phyloP scores from a whole-genome alignment of 2,888 invertebrate genomes.

The Tyria jacobaeae region DNA sequence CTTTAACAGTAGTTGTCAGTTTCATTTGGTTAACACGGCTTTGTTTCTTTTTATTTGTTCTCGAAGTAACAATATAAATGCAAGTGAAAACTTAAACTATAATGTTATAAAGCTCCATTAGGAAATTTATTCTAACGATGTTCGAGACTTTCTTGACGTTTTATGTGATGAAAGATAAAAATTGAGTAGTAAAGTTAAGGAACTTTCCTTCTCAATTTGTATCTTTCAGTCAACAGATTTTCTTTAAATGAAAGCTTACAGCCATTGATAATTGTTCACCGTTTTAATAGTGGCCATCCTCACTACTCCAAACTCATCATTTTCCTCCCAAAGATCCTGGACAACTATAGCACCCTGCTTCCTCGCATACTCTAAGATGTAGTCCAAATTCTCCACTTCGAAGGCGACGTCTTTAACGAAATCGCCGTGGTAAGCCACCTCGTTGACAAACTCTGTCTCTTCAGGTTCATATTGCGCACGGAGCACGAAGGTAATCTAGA shows the following conservation, averaged over 20 bases:
- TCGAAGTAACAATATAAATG: too few species aligned
- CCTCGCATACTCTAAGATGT: conserved; percentile 94
- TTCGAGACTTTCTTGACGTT: too few species aligned
- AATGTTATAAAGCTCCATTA: too few species aligned
- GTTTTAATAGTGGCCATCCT: conserved; percentile 96
- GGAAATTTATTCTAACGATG: too few species aligned
- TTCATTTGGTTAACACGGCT: too few species aligned
- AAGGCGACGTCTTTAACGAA: conserved; percentile 99
- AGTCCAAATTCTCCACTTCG: conserved; percentile 96
- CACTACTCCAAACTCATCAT: conserved; percentile 93
- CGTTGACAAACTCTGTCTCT: conserved; percentile 91
- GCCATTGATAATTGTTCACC: conserved; percentile 76
- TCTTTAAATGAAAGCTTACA: background rate
- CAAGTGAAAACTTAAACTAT: too few species aligned
- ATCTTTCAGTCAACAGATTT: too few species aligned
- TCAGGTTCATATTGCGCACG: conserved; percentile 95
- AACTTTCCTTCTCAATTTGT: too few species aligned
- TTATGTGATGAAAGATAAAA: too few species aligned
- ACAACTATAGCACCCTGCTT: conserved; percentile 95
- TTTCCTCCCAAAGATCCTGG: conserved; percentile 95
- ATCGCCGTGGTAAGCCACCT: conserved; percentile 96
- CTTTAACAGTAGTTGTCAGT: too few species aligned
- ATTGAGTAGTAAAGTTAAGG: too few species aligned
- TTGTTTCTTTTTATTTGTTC: too few species aligned
- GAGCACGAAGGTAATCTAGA: conserved; percentile 95